Percentiles rank a stretch among this genome's conserved stretches.
Conservation (phyloP, 2,888 invertebrate species). For the Himalopsyche kuldschensis region DNA sequence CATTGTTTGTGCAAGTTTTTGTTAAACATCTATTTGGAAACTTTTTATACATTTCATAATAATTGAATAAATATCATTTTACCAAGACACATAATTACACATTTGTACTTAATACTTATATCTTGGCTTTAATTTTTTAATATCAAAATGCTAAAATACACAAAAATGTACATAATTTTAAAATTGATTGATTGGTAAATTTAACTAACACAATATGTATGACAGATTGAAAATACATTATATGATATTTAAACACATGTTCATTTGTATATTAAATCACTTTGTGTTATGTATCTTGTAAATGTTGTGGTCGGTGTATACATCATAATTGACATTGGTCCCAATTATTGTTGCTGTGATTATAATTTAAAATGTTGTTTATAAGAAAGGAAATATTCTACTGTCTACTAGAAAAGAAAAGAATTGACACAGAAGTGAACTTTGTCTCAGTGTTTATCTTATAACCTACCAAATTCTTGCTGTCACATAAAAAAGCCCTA, state of each 20-base stretch:
- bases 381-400: not conserved
- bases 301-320: slow-evolving; percentile 32
- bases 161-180: not conserved
- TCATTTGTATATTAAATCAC: slow-evolving; percentile 42
- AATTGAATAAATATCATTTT: not conserved
- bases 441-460: no score
- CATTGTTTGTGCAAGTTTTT: no score
- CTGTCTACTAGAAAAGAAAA: no score
- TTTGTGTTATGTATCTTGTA: slow-evolving; percentile 10
- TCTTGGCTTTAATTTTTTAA: slow-evolving; percentile 38
- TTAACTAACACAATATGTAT: slow-evolving; percentile 24
- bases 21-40: no score
- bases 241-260: slow-evolving; percentile 41
- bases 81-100: slow-evolving; percentile 44
- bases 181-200: not conserved
- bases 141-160: slow-evolving; percentile 7
- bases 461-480: no score
- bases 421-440: no score
- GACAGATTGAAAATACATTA: slow-evolving; percentile 28
- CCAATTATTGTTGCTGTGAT: slow-evolving; percentile 27
- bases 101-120: slow-evolving; percentile 36
- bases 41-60: no score
- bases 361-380: slow-evolving; percentile 18
- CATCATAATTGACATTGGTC: slow-evolving; percentile 18
- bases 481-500: no score